Evolutionary conservation across 2,113 vertebrate genomes (phyloP).

Genomic region (Gobio gobio): DNA sequence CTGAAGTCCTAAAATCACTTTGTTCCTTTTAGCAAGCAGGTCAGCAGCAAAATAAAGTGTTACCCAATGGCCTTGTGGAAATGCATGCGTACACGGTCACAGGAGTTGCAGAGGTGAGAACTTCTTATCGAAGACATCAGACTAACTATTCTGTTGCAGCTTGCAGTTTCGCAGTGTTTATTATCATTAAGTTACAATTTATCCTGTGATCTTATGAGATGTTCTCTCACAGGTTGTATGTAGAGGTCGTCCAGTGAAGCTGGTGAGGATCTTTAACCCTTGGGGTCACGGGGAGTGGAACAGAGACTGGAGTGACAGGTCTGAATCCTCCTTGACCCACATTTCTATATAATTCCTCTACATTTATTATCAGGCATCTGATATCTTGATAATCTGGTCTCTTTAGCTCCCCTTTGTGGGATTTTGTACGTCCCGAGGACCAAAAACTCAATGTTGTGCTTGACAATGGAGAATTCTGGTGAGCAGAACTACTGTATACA

Average conservation of each 20-base stretch:
- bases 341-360: background rate
- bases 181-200: background rate
- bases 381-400: background rate
- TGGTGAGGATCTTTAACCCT: slow-evolving; percentile 83
- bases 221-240: slow-evolving; percentile 71
- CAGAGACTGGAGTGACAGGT: slow-evolving; percentile 86
- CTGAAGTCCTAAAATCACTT: background rate
- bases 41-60: slow-evolving; percentile 53
- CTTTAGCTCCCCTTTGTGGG: slow-evolving; percentile 70
- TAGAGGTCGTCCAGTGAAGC: slow-evolving; percentile 65
- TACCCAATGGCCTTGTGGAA: slow-evolving; percentile 78
- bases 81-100: slow-evolving; percentile 85
- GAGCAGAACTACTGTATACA: background rate
- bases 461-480: slow-evolving; percentile 78
- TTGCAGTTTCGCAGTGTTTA: background rate
- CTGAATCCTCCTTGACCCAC: slow-evolving; percentile 13
- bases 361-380: background rate
- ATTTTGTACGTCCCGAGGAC: slow-evolving; percentile 62
- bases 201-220: background rate
- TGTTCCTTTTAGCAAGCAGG: slow-evolving; percentile 59
- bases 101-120: slow-evolving; percentile 78
- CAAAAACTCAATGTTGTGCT: slow-evolving; percentile 56
- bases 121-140: background rate
- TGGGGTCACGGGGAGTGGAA: slow-evolving; percentile 84
- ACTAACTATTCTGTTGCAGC: background rate